phyloP scores from a whole-genome alignment of 2,888 invertebrate species.

The Leptinotarsa juncta region DNA sequence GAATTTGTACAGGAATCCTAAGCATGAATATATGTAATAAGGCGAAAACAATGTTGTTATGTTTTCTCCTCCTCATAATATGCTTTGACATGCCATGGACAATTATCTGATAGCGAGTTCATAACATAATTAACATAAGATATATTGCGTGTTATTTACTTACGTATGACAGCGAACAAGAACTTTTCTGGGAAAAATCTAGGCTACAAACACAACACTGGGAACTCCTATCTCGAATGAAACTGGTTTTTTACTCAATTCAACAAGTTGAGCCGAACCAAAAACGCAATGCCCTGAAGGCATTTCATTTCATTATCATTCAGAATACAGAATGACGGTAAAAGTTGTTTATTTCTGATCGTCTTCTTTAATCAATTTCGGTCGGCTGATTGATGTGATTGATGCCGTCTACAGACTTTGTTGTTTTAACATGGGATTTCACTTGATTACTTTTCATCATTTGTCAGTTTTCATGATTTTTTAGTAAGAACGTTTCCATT shows the following conservation, averaged over 20 bases:
- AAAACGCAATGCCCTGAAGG: neutral
- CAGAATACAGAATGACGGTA: constrained; percentile 1
- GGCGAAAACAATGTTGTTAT: too few species aligned
- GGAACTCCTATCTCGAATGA: neutral
- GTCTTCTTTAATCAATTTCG: neutral
- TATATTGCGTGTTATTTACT: neutral
- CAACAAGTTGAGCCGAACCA: constrained; percentile 6
- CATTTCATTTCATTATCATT: neutral
- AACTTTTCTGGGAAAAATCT: neutral
- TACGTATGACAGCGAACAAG: neutral
- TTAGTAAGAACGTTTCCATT: neutral
- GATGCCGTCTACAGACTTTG: neutral
- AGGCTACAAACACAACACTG: neutral
- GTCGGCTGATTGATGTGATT: constrained; percentile 3
- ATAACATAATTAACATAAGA: neutral
- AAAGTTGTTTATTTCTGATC: constrained; percentile 6
- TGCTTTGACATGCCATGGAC: neutral
- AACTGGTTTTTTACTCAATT: constrained; percentile 1
- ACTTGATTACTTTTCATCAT: constrained; percentile 7
- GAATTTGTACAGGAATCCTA: too few species aligned
- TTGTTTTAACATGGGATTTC: neutral
- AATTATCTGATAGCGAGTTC: neutral
- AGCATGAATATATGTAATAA: too few species aligned
- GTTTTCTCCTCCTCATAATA: too few species aligned
- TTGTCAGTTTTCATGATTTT: neutral